Conservation (phyloP, 2,797 vertebrate species). For the Silurus lanzhouensis region DNA sequence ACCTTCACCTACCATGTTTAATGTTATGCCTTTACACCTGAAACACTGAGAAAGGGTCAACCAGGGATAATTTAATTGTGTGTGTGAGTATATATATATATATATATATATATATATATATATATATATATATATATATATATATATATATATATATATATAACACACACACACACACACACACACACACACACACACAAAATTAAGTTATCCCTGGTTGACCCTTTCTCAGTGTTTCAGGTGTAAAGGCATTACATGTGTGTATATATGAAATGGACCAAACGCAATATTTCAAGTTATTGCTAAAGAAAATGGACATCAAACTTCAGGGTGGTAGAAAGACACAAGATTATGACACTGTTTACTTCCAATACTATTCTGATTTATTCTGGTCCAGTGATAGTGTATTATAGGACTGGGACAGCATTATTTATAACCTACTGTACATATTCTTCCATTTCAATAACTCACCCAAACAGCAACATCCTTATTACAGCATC, state of each 20-base stretch:
- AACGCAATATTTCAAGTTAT: not conserved
- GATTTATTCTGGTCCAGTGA: not conserved
- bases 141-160: too few relatives aligned
- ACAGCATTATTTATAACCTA: not conserved
- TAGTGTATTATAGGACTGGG: not conserved
- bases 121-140: too few relatives aligned
- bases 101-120: too few relatives aligned
- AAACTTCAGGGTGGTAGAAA: not conserved
- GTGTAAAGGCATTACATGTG: constrained; percentile 21
- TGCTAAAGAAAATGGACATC: not conserved
- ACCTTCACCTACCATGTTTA: not conserved
- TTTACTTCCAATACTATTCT: not conserved
- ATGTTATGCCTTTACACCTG: constrained; percentile 22
- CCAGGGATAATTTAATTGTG: not conserved
- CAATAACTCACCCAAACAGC: not conserved
- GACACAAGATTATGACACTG: not conserved
- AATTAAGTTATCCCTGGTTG: not conserved
- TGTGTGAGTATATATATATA: too few relatives aligned
- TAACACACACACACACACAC: too few relatives aligned
- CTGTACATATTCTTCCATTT: not conserved
- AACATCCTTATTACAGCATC: not conserved
- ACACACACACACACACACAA: too few relatives aligned
- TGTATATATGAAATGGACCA: not conserved
- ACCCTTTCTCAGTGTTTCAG: not conserved
- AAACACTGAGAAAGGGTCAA: not conserved